Evolutionary conservation across 2,888 invertebrate genomes (phyloP).

Genomic region (Noctua janthe): DNA sequence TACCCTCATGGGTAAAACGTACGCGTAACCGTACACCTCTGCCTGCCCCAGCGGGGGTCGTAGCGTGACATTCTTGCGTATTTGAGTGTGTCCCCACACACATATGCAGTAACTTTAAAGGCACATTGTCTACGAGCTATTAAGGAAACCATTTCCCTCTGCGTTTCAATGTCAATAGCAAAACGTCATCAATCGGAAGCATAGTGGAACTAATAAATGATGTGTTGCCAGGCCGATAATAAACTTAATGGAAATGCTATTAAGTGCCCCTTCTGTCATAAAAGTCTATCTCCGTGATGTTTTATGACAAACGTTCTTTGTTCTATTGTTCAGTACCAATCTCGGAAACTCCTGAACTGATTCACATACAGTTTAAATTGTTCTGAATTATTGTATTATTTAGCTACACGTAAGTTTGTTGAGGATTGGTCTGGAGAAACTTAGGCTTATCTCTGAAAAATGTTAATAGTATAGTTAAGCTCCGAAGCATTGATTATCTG

Average conservation of each 20-base stretch:
- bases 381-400: conserved; percentile 43
- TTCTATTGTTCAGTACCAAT: conserved; percentile 63
- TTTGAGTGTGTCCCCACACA: conserved; percentile 7
- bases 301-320: conserved; percentile 68
- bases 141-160: conserved; percentile 37
- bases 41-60: conserved; percentile 4
- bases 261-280: conserved; percentile 57
- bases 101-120: conserved; percentile 7
- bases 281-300: conserved; percentile 56
- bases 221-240: conserved; percentile 57
- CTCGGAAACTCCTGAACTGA: conserved; percentile 62
- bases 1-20: conserved; percentile 1
- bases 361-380: conserved; percentile 50
- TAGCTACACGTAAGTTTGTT: conserved; percentile 21
- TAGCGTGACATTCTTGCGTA: background rate
- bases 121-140: conserved; percentile 25
- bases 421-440: conserved; percentile 13
- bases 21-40: conserved; percentile 17
- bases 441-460: background rate
- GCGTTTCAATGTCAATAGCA: conserved; percentile 60
- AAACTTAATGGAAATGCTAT: conserved; percentile 61
- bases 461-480: background rate
- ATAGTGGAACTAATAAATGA: conserved; percentile 38
- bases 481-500: background rate
- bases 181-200: conserved; percentile 27